Conservation (phyloP, 2,113 vertebrate genomes). For the Phasianus colchicus region DNA sequence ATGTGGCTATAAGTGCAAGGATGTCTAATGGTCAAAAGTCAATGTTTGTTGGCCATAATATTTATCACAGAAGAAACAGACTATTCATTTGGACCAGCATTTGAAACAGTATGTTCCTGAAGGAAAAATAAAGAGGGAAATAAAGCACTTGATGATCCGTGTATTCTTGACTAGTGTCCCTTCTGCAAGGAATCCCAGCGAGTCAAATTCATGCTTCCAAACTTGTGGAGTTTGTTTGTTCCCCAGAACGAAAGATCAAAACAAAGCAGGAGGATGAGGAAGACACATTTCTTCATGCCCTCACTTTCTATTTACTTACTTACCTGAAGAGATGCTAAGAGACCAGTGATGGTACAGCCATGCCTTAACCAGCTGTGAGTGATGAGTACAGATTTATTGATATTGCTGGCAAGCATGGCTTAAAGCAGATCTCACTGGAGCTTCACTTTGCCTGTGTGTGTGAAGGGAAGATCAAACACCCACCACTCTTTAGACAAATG, state of each 20-base stretch:
- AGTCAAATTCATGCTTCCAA: constrained; percentile 5
- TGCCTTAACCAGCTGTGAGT: background rate
- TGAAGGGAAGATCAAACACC: background rate
- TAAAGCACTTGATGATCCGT: constrained; percentile 11
- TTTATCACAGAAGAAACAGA: constrained; percentile 50
- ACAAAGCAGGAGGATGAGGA: background rate
- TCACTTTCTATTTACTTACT: background rate
- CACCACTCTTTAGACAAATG: background rate
- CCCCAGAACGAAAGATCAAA: constrained; percentile 33
- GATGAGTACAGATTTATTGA: background rate
- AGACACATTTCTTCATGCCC: background rate
- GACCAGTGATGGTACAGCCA: background rate
- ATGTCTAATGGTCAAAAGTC: constrained; percentile 47
- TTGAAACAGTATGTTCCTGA: constrained; percentile 12
- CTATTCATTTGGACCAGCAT: background rate
- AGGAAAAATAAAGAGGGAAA: constrained; percentile 22
- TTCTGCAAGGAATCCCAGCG: background rate
- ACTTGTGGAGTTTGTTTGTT: constrained; percentile 8
- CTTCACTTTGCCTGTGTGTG: background rate
- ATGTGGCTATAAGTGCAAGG: background rate
- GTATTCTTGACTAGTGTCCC: background rate
- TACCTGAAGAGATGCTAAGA: constrained; percentile 16
- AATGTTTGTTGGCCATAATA: background rate
- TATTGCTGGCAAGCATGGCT: background rate
- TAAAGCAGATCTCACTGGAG: background rate